Base-by-base conservation (phyloP, 2,113 vertebrate species). In the Brachirus orientalis region DNA sequence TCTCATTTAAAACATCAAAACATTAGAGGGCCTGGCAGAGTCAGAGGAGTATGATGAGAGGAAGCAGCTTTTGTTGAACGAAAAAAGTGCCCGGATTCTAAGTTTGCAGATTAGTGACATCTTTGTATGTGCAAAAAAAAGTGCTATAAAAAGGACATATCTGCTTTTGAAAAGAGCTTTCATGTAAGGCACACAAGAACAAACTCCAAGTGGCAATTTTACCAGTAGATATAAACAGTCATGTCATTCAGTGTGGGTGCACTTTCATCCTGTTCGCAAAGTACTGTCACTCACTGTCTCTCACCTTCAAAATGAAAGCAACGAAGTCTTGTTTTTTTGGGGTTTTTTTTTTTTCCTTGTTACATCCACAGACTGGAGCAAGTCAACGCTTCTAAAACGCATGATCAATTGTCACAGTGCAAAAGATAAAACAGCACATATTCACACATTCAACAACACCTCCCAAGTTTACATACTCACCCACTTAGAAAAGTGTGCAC, bases 391-490 rank as follows among this genome's bases (percentile, higher is more conserved):
- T 51, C 48, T 48, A 58, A 16, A 67, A 47, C 1, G 7, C 35
- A 37, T 45, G 8, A 79, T 79, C 55, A 69, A 57, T 80, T 76
- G 41, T 71, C 56, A 45, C 48, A 57, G 41, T 35, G 47, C 36
- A 60, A 44, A 43, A 62, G 12, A 73, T 45, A 51, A 59, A 63
- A 55, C 33, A 51, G 50, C 69, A 58, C 56, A 69, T 48, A 76
- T 75, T 85, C 71, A 86, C 81, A 82, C 73, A 41, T 76, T 69
- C 38, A 73, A 11, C 54, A 69, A 75, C 86, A 80, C 72, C 72
- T 82, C 44, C 51, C 1, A 0, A 63, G 36, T 56, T 52, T 56
- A 52, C 54, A 56, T 54, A 35, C 61, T 63, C 65, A 77, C 70
- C 67, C 70, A 55, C 72, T 60, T 46, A 48, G 16, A 59, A 68